Percentiles rank a stretch among this genome's conserved stretches.
Conservation (phyloP, 2,797 vertebrate species). For the Champsocephalus esox region DNA sequence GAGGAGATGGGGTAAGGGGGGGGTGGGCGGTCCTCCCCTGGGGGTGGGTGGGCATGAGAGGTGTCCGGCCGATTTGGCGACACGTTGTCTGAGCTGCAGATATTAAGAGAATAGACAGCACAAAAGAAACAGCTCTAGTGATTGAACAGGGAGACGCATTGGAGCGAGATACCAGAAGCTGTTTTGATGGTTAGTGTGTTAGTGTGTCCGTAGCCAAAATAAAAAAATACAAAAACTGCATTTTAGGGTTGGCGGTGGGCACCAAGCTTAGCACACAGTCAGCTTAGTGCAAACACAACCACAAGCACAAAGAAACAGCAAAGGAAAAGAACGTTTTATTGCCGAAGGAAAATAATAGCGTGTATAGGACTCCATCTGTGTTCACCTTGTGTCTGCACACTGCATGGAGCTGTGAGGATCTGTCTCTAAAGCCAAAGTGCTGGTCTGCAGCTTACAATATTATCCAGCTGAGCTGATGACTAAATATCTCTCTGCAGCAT, state of each 20-base stretch:
- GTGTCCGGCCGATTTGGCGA: conserved; percentile 90
- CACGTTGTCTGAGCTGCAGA: conserved; percentile 90
- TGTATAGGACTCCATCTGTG: conserved; percentile 67
- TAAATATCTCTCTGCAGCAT: conserved; percentile 50
- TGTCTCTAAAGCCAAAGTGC: conserved; percentile 57
- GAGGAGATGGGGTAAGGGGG: conserved; percentile 84
- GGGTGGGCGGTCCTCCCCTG: conserved; percentile 86
- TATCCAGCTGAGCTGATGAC: conserved; percentile 48
- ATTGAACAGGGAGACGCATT: conserved; percentile 79
- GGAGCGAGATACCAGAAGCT: conserved; percentile 67
- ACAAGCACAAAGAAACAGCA: conserved; percentile 78
- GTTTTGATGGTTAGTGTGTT: conserved; percentile 67
- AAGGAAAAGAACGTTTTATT: conserved; percentile 70
- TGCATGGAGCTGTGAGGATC: conserved; percentile 82
- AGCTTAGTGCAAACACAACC: conserved; percentile 78
- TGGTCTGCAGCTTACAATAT: conserved; percentile 49
- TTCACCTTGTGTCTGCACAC: conserved; percentile 87
- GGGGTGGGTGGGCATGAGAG: conserved; percentile 87
- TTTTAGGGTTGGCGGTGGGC: conserved; percentile 71
- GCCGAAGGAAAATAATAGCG: conserved; percentile 71
- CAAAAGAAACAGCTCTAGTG: conserved; percentile 85
- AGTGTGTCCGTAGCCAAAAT: conserved; percentile 69
- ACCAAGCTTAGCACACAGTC: conserved; percentile 79
- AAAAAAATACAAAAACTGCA: conserved; percentile 43
- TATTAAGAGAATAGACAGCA: conserved; percentile 87